Evolutionary conservation across 2,888 invertebrate species (phyloP), one percentile per base, ranked within the genome.

Genomic region (Meta bourneti): DNA sequence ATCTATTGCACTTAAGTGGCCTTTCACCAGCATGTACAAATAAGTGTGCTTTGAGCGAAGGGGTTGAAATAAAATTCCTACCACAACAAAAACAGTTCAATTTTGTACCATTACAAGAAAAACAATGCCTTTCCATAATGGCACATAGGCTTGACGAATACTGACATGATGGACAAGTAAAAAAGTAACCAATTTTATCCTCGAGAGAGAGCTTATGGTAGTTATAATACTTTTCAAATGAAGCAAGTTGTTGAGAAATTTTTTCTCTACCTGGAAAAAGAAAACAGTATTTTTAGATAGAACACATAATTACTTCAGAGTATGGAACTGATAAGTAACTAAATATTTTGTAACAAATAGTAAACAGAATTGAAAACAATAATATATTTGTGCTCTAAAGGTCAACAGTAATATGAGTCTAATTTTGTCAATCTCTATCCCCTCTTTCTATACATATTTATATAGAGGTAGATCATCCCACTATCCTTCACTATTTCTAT

Each of bases 51-150:
- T 75, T 78, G 4, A 90, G 74, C 16, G 90, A 85, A n/a, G 90
- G 74, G 8, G 49, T 7, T 8, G 90, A 90, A 70, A 48, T 75
- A 34, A 90, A 90, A 85, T 72, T 20, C 48, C 79, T 79, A 20
- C 80, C 85, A 70, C 90, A 90, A 48, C 90, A 90, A 69, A 90
- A 90, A 69, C 90, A 90, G 19, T 61, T 34, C n/a, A 11, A 72
- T 20, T 80, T 80, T 6, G 20, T 34, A 7, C 74, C 52, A 49
- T 19, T 75, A 61, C 90, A 90, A 11, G 70, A 61, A 69, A 74
- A 85, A n/a, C 90, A 85, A 48, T 90, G 90, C 7, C 61, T 85
- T 72, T 90, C 90, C 90, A 89, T 83, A 4, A 34, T 1, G 49
- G 77, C 7, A 52, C 52, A 78, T 48, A 74, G 13, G 34, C 13